Evolutionary conservation across 2,888 invertebrate genomes (phyloP).

Genomic region (Apocheima hispidaria): DNA sequence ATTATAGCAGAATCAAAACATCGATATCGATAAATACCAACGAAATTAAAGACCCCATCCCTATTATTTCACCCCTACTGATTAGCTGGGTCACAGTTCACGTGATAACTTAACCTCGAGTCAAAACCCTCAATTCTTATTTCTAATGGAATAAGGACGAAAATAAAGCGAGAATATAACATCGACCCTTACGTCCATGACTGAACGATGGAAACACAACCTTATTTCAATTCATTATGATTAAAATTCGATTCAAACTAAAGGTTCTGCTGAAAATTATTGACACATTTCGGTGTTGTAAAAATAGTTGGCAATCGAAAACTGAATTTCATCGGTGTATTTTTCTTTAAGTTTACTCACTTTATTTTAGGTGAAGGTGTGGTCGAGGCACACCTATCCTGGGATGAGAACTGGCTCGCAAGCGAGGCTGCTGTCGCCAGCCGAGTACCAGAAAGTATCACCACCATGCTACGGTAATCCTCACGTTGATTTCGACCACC

Average conservation of each 20-base stretch:
- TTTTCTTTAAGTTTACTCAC: no score
- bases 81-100: conserved; percentile 77
- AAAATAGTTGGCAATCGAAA: conserved; percentile 11
- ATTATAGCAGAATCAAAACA: conserved; percentile 8
- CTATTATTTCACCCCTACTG: conserved; percentile 65
- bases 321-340: neutral
- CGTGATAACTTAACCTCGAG: conserved; percentile 72
- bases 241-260: neutral
- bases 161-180: conserved; percentile 4
- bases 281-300: conserved; percentile 8
- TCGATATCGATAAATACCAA: conserved; percentile 51
- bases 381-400: no score
- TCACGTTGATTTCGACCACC: no score
- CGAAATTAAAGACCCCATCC: conserved; percentile 46
- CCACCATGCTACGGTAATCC: no score
- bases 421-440: no score
- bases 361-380: no score
- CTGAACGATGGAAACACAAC: neutral
- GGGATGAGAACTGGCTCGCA: no score
- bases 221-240: conserved; percentile 3
- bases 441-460: no score
- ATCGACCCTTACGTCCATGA: conserved; percentile 10
- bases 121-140: conserved; percentile 60
- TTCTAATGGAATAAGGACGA: conserved; percentile 36
- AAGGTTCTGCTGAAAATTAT: conserved; percentile 1